Evolutionary conservation across 2,888 invertebrate genomes (phyloP), one percentile per base, ranked within the genome.

Genomic region (Lomographa bimaculata): DNA sequence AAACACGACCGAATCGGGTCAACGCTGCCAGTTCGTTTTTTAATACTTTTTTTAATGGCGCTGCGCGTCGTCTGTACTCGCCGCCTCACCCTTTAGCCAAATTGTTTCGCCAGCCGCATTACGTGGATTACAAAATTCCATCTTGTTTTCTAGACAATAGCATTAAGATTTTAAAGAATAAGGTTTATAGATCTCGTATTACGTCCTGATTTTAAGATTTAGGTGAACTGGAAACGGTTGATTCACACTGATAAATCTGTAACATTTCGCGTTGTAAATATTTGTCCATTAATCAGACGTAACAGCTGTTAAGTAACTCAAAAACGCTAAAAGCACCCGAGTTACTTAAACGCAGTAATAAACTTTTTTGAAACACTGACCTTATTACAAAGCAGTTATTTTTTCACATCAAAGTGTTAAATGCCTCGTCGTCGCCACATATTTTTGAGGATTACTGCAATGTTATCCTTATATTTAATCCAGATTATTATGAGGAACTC

Each of bases 21-120:
- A 68, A 58, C 63, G 54, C 64, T 64, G 59, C 56, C 65, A 52
- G 68, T 63, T 55, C 55, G 57, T 45, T 63, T 75, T 72, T n/a
- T n/a, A n/a, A 70, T 76, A 63, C 46, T 58, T 64, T 68, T 68
- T 75, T 71, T 72, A n/a, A 71, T 59, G 54, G 57, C 64, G 50
- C n/a, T n/a, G n/a, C n/a, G n/a, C n/a, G n/a, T n/a, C 62, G 48
- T 40, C 50, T 40, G 56, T 57, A 57, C 60, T 50, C 60, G 48
- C 16, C 37, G 27, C 18, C 40, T 18, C 29, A 20, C 10, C 16
- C 25, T 37, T 29, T 12, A 28, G 35, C 19, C 26, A 2, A 36
- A 27, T 38, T 59, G 68, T 69, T 68, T 69, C 66, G 64, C 62
- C 66, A 71, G 67, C 65, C 57, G 60, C 63, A 60, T 75, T 74